phyloP scores from a whole-genome alignment of 2,888 invertebrate species.

The Crepidodera aurea region DNA sequence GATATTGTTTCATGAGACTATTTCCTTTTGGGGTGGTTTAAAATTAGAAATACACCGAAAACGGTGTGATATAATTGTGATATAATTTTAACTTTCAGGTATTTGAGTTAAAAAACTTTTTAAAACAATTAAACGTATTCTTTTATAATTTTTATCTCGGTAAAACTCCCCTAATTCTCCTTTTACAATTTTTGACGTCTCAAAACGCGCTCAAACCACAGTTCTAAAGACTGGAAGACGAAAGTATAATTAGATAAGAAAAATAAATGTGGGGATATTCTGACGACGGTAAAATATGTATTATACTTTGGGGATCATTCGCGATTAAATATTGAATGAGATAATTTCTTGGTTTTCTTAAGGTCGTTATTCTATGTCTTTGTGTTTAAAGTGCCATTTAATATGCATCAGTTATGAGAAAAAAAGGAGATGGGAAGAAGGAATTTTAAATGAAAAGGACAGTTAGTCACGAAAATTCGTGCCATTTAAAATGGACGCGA shows the following conservation, averaged over 20 bases:
- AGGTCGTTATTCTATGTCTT: conserved; percentile 5
- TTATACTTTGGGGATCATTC: conserved; percentile 13
- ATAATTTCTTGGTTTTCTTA: conserved; percentile 14
- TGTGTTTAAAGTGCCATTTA: conserved; percentile 12
- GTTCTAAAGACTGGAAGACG: background rate
- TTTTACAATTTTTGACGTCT: background rate
- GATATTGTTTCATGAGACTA: no score
- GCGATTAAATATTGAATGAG: conserved; percentile 17
- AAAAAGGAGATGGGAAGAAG: background rate
- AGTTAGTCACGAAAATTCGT: no score
- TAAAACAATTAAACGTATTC: no score
- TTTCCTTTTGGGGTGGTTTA: no score
- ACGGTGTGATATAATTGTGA: no score
- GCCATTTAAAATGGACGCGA: no score
- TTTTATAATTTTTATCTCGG: no score
- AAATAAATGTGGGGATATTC: conserved; percentile 10
- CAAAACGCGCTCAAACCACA: background rate
- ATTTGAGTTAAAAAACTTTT: no score
- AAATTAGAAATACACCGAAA: no score
- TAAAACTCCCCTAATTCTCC: background rate
- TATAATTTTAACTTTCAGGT: no score
- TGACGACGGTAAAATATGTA: conserved; percentile 5
- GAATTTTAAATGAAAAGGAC: background rate
- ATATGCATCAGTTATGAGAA: conserved; percentile 10
- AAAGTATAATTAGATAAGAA: conserved; percentile 11